phyloP scores from a whole-genome alignment of 1,140 invertebrate genomes.

The Euwallacea similis region DNA sequence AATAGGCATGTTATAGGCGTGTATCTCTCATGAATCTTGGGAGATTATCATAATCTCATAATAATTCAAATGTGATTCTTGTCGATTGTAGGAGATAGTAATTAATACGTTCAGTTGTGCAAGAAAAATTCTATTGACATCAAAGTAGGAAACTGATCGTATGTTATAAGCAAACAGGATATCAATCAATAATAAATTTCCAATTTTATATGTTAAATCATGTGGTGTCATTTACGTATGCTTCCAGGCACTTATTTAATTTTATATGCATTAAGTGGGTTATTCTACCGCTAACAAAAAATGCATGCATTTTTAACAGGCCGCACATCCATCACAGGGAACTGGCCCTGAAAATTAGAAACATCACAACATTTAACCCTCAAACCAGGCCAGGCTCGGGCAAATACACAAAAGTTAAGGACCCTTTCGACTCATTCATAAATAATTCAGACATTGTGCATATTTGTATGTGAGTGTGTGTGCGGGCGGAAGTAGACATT shows the following conservation, averaged over 20 bases:
- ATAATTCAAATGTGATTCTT: background rate
- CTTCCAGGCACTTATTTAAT: too few relatives aligned
- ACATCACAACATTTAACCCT: slow-evolving; percentile 4
- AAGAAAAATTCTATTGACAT: background rate
- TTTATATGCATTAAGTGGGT: too few relatives aligned
- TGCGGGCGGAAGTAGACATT: slow-evolving; percentile 30
- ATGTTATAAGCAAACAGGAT: background rate
- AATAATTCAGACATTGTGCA: slow-evolving; percentile 26
- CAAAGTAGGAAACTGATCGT: background rate
- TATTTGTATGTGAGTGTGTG: slow-evolving; percentile 1
- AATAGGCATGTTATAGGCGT: background rate
- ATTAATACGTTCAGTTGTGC: background rate
- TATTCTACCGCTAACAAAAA: too few relatives aligned
- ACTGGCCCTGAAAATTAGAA: too few relatives aligned
- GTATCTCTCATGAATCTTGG: background rate
- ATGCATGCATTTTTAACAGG: too few relatives aligned
- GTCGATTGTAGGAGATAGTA: background rate
- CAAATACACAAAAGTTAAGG: slow-evolving; percentile 25
- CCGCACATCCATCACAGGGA: too few relatives aligned
- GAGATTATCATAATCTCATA: slow-evolving; percentile 5
- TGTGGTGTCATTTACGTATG: too few relatives aligned
- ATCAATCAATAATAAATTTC: background rate
- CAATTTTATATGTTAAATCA: background rate
- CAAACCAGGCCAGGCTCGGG: background rate
- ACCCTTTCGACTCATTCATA: slow-evolving; percentile 23